Evolutionary conservation across 2,797 vertebrate species (phyloP), one percentile per base, ranked within the genome.

Genomic region (Anas capensis): DNA sequence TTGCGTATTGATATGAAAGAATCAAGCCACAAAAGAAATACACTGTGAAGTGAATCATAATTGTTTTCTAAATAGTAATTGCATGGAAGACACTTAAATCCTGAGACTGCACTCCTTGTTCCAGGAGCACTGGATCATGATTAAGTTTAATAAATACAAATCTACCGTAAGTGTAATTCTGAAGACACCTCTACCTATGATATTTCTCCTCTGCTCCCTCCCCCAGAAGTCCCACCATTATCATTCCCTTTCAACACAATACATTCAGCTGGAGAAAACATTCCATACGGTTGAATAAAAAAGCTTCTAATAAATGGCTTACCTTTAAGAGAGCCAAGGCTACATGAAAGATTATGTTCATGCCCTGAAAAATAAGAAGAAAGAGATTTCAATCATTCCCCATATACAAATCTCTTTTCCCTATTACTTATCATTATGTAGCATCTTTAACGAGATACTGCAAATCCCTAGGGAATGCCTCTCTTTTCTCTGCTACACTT

Each of bases 251-350:
- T 58, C 72, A 38, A 54, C 40, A 34, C 6, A 8, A 58, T 31
- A 71, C 16, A 71, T 68, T 36, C 61, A 64, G 6, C 16, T 42
- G 71, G 71, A 75, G 42, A 87, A 93, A 58, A 92, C 33, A 73
- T 12, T 46, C 58, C 29, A 56, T 5, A 62, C 7, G 76, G 4
- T 71, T 90, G 90, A 89, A 80, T 56, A 79, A n/a, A 88, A 20
- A 16, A 36, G 34, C 15, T 7, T 4, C 31, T 46, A 40, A 86
- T 89, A 75, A 80, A 27, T 34, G 14, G 95, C 98, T 97, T 97
- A 99, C 99, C 98, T 99, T 99, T 72, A 99, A 97, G 71, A 99
- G 98, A 93, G 99, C 99, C 98, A 99, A 98, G 26, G 99, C 99
- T 79, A 99, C 99, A 1, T 99, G 99, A 97, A 99, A 99, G 97